Evolutionary conservation across 2,113 vertebrate species (phyloP), one percentile per base, ranked within the genome.

Genomic region (Lucifuga dentata): DNA sequence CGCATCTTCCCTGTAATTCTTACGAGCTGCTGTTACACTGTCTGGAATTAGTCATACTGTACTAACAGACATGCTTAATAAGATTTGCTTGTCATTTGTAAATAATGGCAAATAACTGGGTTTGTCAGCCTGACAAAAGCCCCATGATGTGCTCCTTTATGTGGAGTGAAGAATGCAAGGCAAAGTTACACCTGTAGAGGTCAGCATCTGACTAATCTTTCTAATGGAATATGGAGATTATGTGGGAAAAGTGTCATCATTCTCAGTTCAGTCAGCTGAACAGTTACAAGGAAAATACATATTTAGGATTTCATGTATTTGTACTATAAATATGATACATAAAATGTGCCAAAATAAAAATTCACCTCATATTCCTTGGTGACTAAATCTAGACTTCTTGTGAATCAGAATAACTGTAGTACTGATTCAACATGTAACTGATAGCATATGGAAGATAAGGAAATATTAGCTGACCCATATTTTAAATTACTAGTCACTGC

Each of bases 151-250:
- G 17, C 24, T 46, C 41, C 11, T 45, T 78, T 62, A 75, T 71
- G 48, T 69, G 38, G 70, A 69, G 64, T 73, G 61, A 74, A 40
- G 63, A 73, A 69, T 89, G 89, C 85, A 91, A 88, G 75, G 67
- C 86, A 78, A 11, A 53, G 57, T 74, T 52, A 58, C 26, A 80
- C 88, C 90, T 90, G 84, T 88, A 91, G 90, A 89, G 90, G 90
- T 86, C 90, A 91, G 87, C 81, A 87, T 86, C 81, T 76, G 73
- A 80, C 84, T 87, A 86, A 85, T 83, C 36, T 86, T 89, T 72
- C 63, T 73, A 69, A 75, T 62, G 44, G 53, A 80, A 64, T 65
- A 61, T 72, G 73, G 49, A 65, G 61, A 41, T 45, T 13, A 21
- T 65, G 26, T 62, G 33, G 58, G 40, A 40, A 72, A 13, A 49